phyloP scores from a whole-genome alignment of 2,797 vertebrate genomes.

The Loriculus beryllinus region DNA sequence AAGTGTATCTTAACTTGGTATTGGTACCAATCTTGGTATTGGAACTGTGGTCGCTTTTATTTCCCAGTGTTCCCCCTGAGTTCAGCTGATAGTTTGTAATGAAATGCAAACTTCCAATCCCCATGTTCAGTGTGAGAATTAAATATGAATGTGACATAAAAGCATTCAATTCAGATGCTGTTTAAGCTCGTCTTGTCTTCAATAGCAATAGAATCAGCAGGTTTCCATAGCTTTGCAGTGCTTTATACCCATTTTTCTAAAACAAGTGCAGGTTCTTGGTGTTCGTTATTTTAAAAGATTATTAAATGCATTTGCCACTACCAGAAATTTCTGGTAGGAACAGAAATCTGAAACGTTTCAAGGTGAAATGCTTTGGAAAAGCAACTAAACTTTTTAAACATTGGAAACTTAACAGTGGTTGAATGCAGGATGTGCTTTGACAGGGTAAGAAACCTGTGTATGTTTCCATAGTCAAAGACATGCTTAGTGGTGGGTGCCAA shows the following conservation, averaged over 20 bases:
- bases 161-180: not conserved
- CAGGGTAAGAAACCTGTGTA: not conserved
- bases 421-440: not conserved
- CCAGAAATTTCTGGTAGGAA: not conserved
- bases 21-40: not conserved
- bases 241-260: not conserved
- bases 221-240: not conserved
- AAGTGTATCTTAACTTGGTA: no score
- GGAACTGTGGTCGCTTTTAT: not conserved
- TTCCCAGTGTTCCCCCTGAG: accelerated
- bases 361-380: not conserved
- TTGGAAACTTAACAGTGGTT: not conserved
- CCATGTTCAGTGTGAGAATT: not conserved
- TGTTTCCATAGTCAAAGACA: not conserved
- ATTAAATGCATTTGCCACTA: not conserved
- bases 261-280: not conserved
- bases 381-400: not conserved
- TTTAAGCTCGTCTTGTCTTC: not conserved
- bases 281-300: not conserved
- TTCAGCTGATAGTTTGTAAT: not conserved
- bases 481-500: not conserved
- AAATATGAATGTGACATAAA: not conserved
- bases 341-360: not conserved
- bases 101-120: not conserved
- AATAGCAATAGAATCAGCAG: not conserved